Evolutionary conservation across 2,797 vertebrate genomes (phyloP), one percentile per base, ranked within the genome.

Genomic region (Cyprinodon diabolis): DNA sequence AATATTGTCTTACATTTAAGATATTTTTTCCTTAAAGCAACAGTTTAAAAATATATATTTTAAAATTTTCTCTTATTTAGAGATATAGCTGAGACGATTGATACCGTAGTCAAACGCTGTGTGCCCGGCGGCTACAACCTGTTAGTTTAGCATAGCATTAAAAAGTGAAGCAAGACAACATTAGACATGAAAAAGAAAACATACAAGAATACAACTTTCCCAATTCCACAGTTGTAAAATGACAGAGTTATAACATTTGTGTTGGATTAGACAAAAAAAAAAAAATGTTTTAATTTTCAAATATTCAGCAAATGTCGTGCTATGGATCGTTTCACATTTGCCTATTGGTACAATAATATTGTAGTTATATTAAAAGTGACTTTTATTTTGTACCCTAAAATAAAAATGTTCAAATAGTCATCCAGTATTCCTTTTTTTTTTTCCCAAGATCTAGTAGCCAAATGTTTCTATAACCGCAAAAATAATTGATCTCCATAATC

Each of bases 121-220:
- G 4, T 23, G 25, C 52, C n/a, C 60, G 49, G 67, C 23, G 37
- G 40, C 19, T 21, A 68, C 37, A 66, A 43, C 14, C 13, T 15
- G 25, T 72, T 82, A 82, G 76, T 69, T 49, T 82, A 74, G 70
- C 60, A 37, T 55, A 69, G 13, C 19, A 14, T 68, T 51, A 25
- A 49, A 52, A 17, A 21, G 15, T 52, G 30, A 49, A 14, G 17
- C 15, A 6, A 2, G 51, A 40, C 48, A 43, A 65, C 3, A 21
- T 49, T 72, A 30, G 30, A 30, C 30, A 30, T 30, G 9, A n/a
- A 17, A 13, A 55, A 58, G 4, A 4, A 35, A 54, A 37, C 49
- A 63, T 4, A 69, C 30, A 30, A 37, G 51, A 52, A 52, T 5
- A 19, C 35, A 51, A 30, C 1, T 45, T 14, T 45, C n/a, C 40